These are phyloP conservation scores for Ophion ellenae DNA, from an alignment of 2,888 invertebrate genomes.

Conservation along the genomic window DNA sequence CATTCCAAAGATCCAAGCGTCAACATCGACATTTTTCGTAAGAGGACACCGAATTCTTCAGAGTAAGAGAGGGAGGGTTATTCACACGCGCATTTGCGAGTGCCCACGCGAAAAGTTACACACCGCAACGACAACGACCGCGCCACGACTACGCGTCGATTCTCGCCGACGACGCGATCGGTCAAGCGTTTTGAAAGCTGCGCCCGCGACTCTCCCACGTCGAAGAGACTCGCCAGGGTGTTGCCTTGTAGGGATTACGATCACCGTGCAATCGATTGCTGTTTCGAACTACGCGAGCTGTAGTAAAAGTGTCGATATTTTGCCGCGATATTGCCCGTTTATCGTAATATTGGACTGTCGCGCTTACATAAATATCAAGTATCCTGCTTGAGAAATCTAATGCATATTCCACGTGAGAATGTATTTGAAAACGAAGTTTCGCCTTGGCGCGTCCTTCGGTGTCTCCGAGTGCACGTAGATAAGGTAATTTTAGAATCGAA, in stretches of 20 bases:
- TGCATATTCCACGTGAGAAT: too few species aligned
- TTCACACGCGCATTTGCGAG: slow-evolving; percentile 13
- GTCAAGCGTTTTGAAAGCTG: slow-evolving; percentile 75
- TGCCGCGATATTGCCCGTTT: not conserved
- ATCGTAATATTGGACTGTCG: too few species aligned
- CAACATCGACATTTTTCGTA: not conserved
- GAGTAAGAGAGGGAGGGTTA: slow-evolving; percentile 28
- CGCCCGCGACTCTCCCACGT: slow-evolving; percentile 73
- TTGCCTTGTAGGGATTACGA: slow-evolving; percentile 45
- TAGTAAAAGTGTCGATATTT: slow-evolving; percentile 1
- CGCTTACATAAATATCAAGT: too few species aligned
- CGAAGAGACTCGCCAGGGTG: slow-evolving; percentile 44
- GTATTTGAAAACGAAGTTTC: too few species aligned
- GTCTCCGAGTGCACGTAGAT: too few species aligned
- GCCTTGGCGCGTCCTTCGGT: too few species aligned
- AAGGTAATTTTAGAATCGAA: too few species aligned
- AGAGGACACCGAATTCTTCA: slow-evolving; percentile 18
- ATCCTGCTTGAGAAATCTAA: too few species aligned
- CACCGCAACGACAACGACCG: slow-evolving; percentile 26
- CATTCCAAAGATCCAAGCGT: too few species aligned
- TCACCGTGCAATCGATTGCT: slow-evolving; percentile 25
- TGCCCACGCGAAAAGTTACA: slow-evolving; percentile 44
- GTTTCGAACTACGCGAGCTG: not conserved
- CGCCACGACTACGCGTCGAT: slow-evolving; percentile 32
- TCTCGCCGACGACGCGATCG: slow-evolving; percentile 66